Evolutionary conservation across 2,888 invertebrate genomes (phyloP), one percentile per base, ranked within the genome.

Genomic region (Rhyacophila evoluta): DNA sequence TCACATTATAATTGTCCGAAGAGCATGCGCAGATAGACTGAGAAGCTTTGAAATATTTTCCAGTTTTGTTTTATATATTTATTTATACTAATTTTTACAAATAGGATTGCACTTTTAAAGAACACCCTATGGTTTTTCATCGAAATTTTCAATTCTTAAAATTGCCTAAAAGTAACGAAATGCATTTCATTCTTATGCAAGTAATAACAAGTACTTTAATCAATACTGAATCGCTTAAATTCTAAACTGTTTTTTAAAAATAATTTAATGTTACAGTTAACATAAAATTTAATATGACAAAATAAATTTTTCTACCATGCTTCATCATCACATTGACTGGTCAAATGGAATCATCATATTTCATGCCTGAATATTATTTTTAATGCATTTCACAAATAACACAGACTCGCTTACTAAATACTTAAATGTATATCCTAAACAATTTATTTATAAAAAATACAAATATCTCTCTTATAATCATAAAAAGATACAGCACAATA

Each of bases 341-440:
- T 55, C 55, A 55, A 55, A 55, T 25, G 55, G 25, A 55, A 19
- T 55, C 55, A 15, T 41, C 41, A 55, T 55, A 55, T 55, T 55
- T 55, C 15, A 55, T 55, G 55, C 55, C 55, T 55, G 55, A 55
- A 55, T 29, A 72, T 72, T 72, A 37, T 37, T 25, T 72, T 39
- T 39, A 25, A 72, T 77, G 77, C 70, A 70, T 72, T 70, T 77
- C 72, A 77, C 41, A 78, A 74, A 81, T 78, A 77, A 77, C 78
- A 78, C 71, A 78, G 79, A 75, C 55, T 78, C 73, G 79, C 79
- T 79, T 82, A 75, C 36, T 74, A 78, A 78, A 71, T 70, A 76
- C 76, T 74, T 78, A 74, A 28, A 69, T 12, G 28, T 74, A 78
- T 78, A 73, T 72, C 73, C 69, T 73, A 29, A 69, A 74, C 74